These are phyloP conservation scores for Leptoteleia sp. DNA, from an alignment of 1,140 invertebrate species.

Conservation along the genomic window DNA sequence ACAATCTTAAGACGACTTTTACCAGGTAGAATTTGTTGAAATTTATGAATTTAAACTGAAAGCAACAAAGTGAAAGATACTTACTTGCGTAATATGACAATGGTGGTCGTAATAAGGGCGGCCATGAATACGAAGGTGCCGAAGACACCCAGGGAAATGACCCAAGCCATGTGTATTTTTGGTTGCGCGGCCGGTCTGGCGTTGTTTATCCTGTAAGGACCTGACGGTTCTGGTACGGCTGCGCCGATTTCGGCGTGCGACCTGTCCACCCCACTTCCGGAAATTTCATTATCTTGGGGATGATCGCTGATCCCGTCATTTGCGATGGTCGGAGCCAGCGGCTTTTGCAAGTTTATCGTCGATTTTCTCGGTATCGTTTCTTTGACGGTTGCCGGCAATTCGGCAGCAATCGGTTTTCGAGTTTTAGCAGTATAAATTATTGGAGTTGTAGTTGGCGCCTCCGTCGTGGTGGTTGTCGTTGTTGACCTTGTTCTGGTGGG, in stretches of 20 bases:
- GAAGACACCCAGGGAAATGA: conserved; percentile 94
- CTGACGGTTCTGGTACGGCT: conserved; percentile 84
- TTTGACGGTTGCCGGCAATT: too few species aligned
- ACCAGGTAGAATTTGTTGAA: neutral
- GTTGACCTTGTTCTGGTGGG: conserved; percentile 72
- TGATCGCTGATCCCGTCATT: too few species aligned
- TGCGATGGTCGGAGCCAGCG: too few species aligned
- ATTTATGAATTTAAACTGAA: too few species aligned
- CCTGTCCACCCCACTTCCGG: conserved; percentile 81
- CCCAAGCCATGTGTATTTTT: conserved; percentile 90
- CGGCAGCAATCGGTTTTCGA: too few species aligned
- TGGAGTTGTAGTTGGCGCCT: too few species aligned
- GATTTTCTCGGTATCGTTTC: too few species aligned
- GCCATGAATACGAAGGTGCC: conserved; percentile 94
- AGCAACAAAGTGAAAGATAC: too few species aligned
- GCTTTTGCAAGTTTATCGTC: too few species aligned
- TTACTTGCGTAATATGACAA: conserved; percentile 94
- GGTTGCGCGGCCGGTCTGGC: conserved; percentile 85
- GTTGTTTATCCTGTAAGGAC: conserved; percentile 86
- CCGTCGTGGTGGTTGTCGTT: conserved; percentile 36
- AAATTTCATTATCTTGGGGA: conserved; percentile 83
- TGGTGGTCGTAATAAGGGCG: conserved; percentile 93
- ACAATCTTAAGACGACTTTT: conserved; percentile 39
- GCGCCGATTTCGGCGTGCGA: conserved; percentile 81
- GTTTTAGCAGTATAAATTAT: too few species aligned